Conservation (phyloP, 2,113 vertebrate species). For the Oreochromis aureus region DNA sequence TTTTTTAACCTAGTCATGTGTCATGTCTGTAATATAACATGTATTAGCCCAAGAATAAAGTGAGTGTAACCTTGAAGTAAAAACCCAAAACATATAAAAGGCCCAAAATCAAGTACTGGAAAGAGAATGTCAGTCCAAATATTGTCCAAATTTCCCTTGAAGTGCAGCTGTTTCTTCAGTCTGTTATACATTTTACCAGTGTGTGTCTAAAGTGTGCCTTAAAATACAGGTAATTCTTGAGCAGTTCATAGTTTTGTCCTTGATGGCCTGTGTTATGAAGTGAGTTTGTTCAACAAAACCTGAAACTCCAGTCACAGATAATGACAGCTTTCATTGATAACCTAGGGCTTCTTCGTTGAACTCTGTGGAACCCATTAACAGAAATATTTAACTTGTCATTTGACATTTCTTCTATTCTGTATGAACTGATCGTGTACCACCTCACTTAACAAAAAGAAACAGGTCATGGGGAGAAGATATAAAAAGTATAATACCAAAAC, state of each 20-base stretch:
- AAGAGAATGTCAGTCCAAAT: background rate
- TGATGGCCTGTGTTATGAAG: background rate
- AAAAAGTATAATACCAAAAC: background rate
- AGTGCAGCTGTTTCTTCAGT: background rate
- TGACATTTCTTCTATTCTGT: background rate
- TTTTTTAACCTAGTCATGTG: background rate
- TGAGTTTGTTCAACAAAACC: background rate
- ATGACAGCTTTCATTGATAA: background rate
- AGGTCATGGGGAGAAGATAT: background rate
- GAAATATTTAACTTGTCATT: background rate
- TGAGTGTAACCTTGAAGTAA: background rate
- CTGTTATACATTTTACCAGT: background rate
- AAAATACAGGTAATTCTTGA: background rate
- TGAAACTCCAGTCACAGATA: background rate
- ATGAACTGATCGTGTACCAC: background rate
- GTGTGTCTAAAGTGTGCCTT: background rate
- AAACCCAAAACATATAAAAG: background rate
- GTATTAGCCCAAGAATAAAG: background rate
- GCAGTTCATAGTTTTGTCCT: background rate
- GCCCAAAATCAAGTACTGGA: background rate
- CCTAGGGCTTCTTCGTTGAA: background rate
- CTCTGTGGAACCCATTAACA: background rate
- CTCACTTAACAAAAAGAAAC: background rate
- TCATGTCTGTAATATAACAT: background rate
- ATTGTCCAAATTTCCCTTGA: background rate